Conservation (phyloP, 2,888 invertebrate species). For the Drosophila mayaguana region DNA sequence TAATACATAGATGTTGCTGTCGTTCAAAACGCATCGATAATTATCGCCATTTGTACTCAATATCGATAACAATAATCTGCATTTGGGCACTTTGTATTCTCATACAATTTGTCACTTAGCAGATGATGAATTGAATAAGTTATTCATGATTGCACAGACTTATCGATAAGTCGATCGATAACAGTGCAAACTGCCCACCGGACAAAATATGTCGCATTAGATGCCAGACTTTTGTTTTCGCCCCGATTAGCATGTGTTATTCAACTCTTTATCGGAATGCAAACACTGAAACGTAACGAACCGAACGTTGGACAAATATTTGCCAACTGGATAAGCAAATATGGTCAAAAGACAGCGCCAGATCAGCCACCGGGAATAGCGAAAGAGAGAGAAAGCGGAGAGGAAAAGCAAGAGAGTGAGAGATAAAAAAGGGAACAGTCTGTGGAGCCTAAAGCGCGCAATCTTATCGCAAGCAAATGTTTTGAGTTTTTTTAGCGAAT, state of each 20-base stretch:
- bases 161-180: constrained; percentile 35
- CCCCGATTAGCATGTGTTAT: constrained; percentile 31
- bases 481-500: constrained; percentile 36
- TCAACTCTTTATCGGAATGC: constrained; percentile 42
- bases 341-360: constrained; percentile 30
- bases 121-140: too few relatives aligned
- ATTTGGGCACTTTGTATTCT: too few relatives aligned
- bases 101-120: too few relatives aligned
- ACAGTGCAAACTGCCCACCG: not conserved
- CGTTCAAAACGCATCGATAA: too few relatives aligned
- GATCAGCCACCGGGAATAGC: constrained; percentile 15
- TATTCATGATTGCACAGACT: not conserved
- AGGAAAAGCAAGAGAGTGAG: not conserved
- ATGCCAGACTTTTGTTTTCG: constrained; percentile 1
- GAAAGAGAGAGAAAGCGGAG: not conserved
- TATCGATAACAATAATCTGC: too few relatives aligned
- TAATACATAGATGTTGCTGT: not conserved
- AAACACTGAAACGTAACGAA: constrained; percentile 15
- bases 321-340: constrained; percentile 21
- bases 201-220: constrained; percentile 12
- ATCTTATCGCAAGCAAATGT: constrained; percentile 62
- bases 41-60: too few relatives aligned
- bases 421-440: not conserved
- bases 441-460: constrained; percentile 16
- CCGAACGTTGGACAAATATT: constrained; percentile 43